Percentiles rank a stretch among this genome's conserved stretches.
These are phyloP conservation scores for Lasioglossum baleicum DNA, from an alignment of 1,140 invertebrate genomes.

Conservation along the genomic window DNA sequence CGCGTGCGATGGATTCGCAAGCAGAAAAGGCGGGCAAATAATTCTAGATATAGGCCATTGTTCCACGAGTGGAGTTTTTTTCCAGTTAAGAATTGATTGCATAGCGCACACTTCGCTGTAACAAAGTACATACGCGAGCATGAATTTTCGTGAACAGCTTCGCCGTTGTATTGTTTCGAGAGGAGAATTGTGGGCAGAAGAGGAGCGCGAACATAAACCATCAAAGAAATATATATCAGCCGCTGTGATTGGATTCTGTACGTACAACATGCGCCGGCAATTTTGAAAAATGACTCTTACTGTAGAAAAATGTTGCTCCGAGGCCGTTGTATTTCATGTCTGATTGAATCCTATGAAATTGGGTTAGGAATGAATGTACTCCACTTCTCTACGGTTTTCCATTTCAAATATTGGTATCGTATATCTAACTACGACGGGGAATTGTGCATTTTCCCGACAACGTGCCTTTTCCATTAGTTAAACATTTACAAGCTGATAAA, in stretches of 20 bases:
- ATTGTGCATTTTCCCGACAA: background rate
- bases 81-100: conserved; percentile 8
- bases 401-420: background rate
- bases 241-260: conserved; percentile 15
- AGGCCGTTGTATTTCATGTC: background rate
- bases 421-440: no score
- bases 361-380: background rate
- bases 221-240: conserved; percentile 3
- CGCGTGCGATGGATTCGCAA: background rate
- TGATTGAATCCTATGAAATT: background rate
- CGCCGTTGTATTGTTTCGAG: background rate
- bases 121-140: background rate
- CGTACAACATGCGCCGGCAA: background rate
- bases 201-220: background rate
- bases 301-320: background rate
- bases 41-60: background rate
- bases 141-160: background rate
- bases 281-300: conserved; percentile 4
- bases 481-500: no score
- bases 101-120: background rate
- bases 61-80: background rate
- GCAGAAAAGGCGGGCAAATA: background rate
- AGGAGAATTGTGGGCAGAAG: background rate
- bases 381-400: background rate
- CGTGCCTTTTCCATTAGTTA: background rate